phyloP scores from a whole-genome alignment of 37 sponge, comb jelly and placozoan species.

The Axinella damicornis region DNA sequence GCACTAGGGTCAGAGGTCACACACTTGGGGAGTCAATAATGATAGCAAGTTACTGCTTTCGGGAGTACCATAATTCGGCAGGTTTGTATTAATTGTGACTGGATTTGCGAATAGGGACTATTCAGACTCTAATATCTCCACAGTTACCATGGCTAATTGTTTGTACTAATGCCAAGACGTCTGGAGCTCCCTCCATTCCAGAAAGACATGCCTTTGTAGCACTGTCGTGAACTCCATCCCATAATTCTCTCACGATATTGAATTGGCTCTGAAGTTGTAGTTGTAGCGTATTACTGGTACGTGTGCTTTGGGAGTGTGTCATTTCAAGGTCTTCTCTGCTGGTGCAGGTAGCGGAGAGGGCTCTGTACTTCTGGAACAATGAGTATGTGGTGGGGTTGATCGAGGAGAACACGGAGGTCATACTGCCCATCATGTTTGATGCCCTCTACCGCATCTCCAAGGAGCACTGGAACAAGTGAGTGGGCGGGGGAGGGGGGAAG shows the following conservation, averaged over 20 bases:
- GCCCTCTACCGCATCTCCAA: conserved; percentile 92
- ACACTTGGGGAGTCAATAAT: too few species aligned
- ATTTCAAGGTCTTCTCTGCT: neutral
- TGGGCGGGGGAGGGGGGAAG: neutral
- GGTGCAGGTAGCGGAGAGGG: conserved; percentile 94
- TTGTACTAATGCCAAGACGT: too few species aligned
- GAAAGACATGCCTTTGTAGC: too few species aligned
- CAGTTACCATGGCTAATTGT: too few species aligned
- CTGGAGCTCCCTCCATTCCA: too few species aligned
- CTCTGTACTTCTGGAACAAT: conserved; percentile 99
- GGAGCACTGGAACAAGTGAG: conserved; percentile 98
- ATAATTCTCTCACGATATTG: neutral
- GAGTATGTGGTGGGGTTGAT: conserved; percentile 95
- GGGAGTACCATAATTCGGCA: too few species aligned
- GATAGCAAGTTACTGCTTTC: too few species aligned
- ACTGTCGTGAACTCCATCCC: neutral
- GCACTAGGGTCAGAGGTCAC: too few species aligned
- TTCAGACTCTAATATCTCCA: too few species aligned
- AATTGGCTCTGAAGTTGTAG: neutral
- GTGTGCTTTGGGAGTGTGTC: neutral
- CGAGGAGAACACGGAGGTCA: conserved; percentile 89
- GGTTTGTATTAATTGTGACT: too few species aligned
- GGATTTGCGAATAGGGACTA: too few species aligned
- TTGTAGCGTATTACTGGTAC: neutral
- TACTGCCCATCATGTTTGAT: conserved; percentile 95